phyloP scores from a whole-genome alignment of 2,888 invertebrate species.

The Maniola hyperantus region DNA sequence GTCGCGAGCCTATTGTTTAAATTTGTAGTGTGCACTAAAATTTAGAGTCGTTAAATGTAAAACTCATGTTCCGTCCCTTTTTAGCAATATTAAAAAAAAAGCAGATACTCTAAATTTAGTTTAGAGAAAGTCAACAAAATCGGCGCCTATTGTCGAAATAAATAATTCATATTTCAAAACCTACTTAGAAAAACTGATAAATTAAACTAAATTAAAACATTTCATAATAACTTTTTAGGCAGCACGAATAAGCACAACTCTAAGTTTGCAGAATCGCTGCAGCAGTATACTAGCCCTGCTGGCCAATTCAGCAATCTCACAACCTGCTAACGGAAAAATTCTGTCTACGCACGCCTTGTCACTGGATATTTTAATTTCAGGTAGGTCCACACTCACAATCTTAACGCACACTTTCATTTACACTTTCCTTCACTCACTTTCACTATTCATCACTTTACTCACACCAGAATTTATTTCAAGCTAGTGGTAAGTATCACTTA shows the following conservation, averaged over 20 bases:
- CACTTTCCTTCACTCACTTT: background rate
- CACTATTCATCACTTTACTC: background rate
- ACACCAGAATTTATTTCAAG: background rate
- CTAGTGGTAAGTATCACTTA: background rate
- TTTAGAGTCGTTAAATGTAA: no score
- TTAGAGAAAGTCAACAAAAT: no score
- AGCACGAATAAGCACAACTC: slow-evolving; percentile 93
- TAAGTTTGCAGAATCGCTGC: slow-evolving; percentile 94
- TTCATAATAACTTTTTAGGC: slow-evolving; percentile 81
- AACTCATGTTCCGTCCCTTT: no score
- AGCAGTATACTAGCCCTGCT: slow-evolving; percentile 94
- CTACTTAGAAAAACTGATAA: no score
- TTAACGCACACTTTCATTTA: background rate
- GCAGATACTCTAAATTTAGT: no score
- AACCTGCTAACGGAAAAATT: slow-evolving; percentile 88
- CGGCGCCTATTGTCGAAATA: no score
- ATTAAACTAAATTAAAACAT: no score
- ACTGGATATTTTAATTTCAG: slow-evolving; percentile 93
- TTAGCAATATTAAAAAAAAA: no score
- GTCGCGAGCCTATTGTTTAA: no score
- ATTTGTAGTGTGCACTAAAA: no score
- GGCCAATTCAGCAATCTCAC: slow-evolving; percentile 94
- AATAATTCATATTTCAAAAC: no score
- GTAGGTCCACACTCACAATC: slow-evolving; percentile 50
- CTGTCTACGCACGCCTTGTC: slow-evolving; percentile 95